Evolutionary conservation across 2,888 invertebrate genomes (phyloP), one percentile per base, ranked within the genome.

Genomic region (Sericinus montela): DNA sequence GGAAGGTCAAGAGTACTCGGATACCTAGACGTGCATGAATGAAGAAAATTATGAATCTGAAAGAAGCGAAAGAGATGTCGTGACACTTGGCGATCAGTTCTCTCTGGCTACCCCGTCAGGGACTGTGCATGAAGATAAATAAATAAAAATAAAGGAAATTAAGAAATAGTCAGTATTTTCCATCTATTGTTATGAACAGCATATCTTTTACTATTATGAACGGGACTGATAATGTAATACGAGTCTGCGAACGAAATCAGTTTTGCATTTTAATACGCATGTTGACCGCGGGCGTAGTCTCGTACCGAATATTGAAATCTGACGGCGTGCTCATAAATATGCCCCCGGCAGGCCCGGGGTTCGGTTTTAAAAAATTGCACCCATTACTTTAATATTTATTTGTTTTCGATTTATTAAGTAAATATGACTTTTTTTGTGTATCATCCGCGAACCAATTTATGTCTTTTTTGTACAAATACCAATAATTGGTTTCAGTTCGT

Each of bases 291-390:
- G 49, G 45, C 45, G 40, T 47, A 45, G 19, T 42, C 30, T 41
- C 42, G 47, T 45, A 32, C 45, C 35, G 45, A 53, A 57, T 54
- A 55, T 53, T 55, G 56, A 48, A 48, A 52, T 53, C 51, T 59
- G 59, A 59, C 59, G 55, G 52, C 37, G 43, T 45, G 51, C 53
- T 51, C 53, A 55, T 59, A 56, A 59, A 54, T 51, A 55, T 47
- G 56, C 54, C 54, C 45, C 51, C 49, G 40, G 52, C 57, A 52
- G 41, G 23, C 45, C 11, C 32, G 30, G 49, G 14, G 32, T 11
- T 29, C 23, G 13, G 10, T n/a, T 39, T 51, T 35, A 45, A 48
- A 45, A 48, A 37, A 41, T 23, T 25, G 40, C 42, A 37, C 30
- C 41, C 42, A 48, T 45, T 43, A 48, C 47, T 43, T 43, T 47